A percentile compares a stretch with the other conserved stretches of the same genome.
Evolutionary conservation across 35 echinoderm and acorn worm species (phyloP).

Genomic region (Heliocidaris erythrogramma): DNA sequence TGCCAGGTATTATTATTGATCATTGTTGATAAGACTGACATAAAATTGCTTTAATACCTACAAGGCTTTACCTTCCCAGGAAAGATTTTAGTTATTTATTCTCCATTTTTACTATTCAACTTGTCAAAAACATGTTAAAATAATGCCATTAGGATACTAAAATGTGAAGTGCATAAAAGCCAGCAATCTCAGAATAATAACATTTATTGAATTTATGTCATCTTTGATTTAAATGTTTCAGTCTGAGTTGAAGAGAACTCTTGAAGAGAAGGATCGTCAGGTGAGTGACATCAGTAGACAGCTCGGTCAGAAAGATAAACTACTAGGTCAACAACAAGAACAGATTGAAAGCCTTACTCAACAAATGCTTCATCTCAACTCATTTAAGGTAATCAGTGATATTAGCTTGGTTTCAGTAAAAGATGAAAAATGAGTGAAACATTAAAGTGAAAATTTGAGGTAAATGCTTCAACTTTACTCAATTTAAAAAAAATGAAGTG

Average conservation of each 20-base stretch:
- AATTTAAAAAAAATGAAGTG: too few relatives aligned
- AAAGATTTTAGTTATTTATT: too few relatives aligned
- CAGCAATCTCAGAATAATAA: too few relatives aligned
- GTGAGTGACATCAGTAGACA: constrained; percentile 65
- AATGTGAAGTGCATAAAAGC: too few relatives aligned
- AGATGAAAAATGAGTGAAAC: not conserved
- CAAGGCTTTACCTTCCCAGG: too few relatives aligned
- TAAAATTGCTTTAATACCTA: too few relatives aligned
- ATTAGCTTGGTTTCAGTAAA: not conserved
- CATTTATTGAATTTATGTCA: too few relatives aligned
- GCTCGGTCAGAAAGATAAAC: constrained; percentile 77
- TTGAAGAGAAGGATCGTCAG: constrained; percentile 83
- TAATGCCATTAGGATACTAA: too few relatives aligned
- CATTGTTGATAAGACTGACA: too few relatives aligned
- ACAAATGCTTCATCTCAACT: constrained; percentile 91
- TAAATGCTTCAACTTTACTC: not conserved
- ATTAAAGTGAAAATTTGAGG: not conserved
- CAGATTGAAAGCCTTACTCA: constrained; percentile 90
- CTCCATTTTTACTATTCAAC: too few relatives aligned
- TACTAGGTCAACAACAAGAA: constrained; percentile 86
- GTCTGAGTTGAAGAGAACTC: constrained; percentile 84
- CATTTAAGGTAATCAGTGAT: constrained; percentile 70
- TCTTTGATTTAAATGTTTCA: constrained; percentile 35
- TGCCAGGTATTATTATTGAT: too few relatives aligned
- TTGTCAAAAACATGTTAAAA: too few relatives aligned